Evolutionary conservation across 1,140 invertebrate genomes (phyloP).

Genomic region (Orius insidiosus): DNA sequence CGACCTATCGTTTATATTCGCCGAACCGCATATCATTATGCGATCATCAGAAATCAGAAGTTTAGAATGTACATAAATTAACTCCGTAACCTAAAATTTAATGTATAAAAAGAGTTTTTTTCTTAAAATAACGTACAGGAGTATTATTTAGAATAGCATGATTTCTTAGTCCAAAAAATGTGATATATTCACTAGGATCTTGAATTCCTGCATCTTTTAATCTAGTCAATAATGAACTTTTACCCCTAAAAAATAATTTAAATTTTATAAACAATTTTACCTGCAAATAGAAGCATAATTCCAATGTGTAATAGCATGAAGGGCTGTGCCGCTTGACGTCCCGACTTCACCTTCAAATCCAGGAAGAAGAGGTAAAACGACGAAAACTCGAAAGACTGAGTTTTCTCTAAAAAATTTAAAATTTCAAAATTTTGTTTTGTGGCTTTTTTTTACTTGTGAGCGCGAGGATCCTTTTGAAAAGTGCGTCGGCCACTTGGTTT

Average conservation of each 20-base stretch:
- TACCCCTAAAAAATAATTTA: slow-evolving; percentile 40
- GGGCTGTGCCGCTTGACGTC: slow-evolving; percentile 67
- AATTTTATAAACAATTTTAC: slow-evolving; percentile 27
- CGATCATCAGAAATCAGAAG: slow-evolving; percentile 84
- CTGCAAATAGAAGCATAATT: slow-evolving; percentile 87
- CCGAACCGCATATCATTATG: slow-evolving; percentile 84
- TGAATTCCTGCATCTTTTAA: slow-evolving; percentile 53
- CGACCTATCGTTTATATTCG: slow-evolving; percentile 94
- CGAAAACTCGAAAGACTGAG: slow-evolving; percentile 71
- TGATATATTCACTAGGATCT: slow-evolving; percentile 76
- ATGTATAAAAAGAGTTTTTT: slow-evolving; percentile 10
- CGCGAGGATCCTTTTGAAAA: slow-evolving; percentile 77
- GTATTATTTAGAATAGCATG: slow-evolving; percentile 66
- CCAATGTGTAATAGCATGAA: slow-evolving; percentile 92
- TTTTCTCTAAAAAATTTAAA: slow-evolving; percentile 33
- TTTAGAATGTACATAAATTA: slow-evolving; percentile 95
- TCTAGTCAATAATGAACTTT: slow-evolving; percentile 48
- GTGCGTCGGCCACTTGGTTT: slow-evolving; percentile 68
- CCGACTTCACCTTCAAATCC: slow-evolving; percentile 95
- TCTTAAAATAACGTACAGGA: slow-evolving; percentile 35
- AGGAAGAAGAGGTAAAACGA: slow-evolving; percentile 86
- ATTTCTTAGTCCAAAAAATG: slow-evolving; percentile 86
- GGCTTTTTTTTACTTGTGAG: slow-evolving; percentile 44
- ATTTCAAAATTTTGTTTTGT: slow-evolving; percentile 2
- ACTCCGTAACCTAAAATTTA: slow-evolving; percentile 54